Percentiles rank a stretch among this genome's conserved stretches.
Evolutionary conservation across 2,797 vertebrate genomes (phyloP).

Genomic region (Periophthalmus magnuspinnatus): DNA sequence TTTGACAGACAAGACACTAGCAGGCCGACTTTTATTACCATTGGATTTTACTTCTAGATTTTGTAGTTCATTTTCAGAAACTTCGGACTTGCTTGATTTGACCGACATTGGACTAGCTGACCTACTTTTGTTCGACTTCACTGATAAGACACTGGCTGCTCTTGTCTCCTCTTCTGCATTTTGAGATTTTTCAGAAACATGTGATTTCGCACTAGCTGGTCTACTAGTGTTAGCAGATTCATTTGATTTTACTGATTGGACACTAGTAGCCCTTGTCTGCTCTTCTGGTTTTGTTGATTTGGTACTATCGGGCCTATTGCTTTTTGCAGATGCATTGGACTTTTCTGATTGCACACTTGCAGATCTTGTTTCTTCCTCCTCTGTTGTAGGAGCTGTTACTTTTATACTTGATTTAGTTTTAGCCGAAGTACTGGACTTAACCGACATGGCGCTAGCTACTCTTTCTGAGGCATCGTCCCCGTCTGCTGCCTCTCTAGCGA

Average conservation of each 20-base stretch:
- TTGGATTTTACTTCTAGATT: background rate
- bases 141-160: background rate
- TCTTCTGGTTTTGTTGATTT: background rate
- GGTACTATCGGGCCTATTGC: constrained; percentile 40
- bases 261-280: background rate
- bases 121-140: background rate
- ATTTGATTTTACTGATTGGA: background rate
- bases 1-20: constrained; percentile 2
- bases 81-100: background rate
- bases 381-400: constrained; percentile 9
- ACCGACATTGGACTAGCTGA: background rate
- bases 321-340: constrained; percentile 24
- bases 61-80: background rate
- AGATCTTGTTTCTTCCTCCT: constrained; percentile 22
- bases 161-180: background rate
- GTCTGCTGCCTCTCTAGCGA: constrained; percentile 26
- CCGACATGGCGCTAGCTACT: constrained; percentile 47
- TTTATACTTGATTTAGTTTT: constrained; percentile 31
- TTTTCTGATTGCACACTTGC: constrained; percentile 41
- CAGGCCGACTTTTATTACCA: background rate
- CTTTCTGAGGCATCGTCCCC: constrained; percentile 36
- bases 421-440: constrained; percentile 49
- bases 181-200: background rate
- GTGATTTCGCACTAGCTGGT: background rate
- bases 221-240: background rate